A percentile compares a stretch with the other conserved stretches of the same genome.
Conservation (phyloP, 2,113 vertebrate species). For the Ptilorrhoa leucosticta region DNA sequence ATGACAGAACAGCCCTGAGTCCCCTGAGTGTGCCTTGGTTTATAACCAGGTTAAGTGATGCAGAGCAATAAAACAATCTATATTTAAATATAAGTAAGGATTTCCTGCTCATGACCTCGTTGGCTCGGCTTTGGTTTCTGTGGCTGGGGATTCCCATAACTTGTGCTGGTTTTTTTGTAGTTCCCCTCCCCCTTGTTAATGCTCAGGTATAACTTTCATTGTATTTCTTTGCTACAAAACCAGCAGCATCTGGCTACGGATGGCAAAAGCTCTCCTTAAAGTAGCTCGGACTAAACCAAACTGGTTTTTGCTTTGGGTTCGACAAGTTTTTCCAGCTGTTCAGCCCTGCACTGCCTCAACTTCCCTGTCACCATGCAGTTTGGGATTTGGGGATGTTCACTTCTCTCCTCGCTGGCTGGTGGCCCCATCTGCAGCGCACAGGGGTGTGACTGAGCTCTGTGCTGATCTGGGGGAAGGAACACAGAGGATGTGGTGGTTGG, state of each 20-base stretch:
- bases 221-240: not conserved
- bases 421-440: not conserved
- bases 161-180: not conserved
- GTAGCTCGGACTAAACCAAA: not conserved
- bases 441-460: not conserved
- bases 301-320: not conserved
- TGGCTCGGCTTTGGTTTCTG: not conserved
- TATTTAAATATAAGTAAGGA: not conserved
- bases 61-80: not conserved
- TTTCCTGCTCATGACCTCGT: not conserved
- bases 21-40: not conserved
- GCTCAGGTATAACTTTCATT: not conserved
- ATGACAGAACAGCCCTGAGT: no score
- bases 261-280: not conserved
- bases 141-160: not conserved
- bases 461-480: fast-evolving
- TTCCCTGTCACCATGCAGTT: not conserved
- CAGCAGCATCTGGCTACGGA: not conserved
- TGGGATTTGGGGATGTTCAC: not conserved
- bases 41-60: not conserved
- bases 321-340: not conserved
- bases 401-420: not conserved
- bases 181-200: not conserved
- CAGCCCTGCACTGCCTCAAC: not conserved
- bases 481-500: not conserved